Percentiles rank a stretch among this genome's conserved stretches.
Evolutionary conservation across 1,140 invertebrate species (phyloP).

Genomic region (Eriocheir sinensis): DNA sequence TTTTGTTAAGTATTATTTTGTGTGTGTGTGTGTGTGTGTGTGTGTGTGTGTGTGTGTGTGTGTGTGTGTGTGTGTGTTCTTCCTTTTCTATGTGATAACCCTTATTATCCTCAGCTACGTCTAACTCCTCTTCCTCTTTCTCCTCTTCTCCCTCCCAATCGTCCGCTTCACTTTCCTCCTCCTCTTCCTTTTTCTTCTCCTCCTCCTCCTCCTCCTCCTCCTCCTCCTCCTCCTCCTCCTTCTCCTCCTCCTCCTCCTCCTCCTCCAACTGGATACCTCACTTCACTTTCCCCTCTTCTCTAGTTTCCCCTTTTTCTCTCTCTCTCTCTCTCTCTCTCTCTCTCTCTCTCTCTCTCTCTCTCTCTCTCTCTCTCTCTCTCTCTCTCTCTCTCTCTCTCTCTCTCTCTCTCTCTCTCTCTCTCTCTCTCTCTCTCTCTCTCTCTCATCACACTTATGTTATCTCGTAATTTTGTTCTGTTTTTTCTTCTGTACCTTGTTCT

Average conservation of each 20-base stretch:
- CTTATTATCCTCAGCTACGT: too few relatives aligned
- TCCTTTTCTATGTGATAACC: too few relatives aligned
- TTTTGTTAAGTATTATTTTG: background rate
- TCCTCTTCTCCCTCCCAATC: too few relatives aligned
- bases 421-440: too few relatives aligned
- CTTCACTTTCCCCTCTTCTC: background rate
- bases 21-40: conserved; percentile 3
- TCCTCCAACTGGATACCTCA: background rate
- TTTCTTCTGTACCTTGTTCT: too few relatives aligned
- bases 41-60: too few relatives aligned
- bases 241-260: too few relatives aligned
- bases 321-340: conserved; percentile 42
- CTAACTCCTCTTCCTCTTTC: too few relatives aligned
- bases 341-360: conserved; percentile 26
- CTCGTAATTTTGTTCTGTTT: too few relatives aligned
- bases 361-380: background rate
- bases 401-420: too few relatives aligned
- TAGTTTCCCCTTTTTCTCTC: background rate
- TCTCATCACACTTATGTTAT: too few relatives aligned
- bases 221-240: background rate
- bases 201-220: background rate
- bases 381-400: background rate
- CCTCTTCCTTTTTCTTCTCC: background rate
- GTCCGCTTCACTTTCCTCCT: background rate
- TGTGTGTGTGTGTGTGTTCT: too few relatives aligned